Base-by-base conservation (phyloP, 2,113 vertebrate species). In the Ictalurus furcatus region DNA sequence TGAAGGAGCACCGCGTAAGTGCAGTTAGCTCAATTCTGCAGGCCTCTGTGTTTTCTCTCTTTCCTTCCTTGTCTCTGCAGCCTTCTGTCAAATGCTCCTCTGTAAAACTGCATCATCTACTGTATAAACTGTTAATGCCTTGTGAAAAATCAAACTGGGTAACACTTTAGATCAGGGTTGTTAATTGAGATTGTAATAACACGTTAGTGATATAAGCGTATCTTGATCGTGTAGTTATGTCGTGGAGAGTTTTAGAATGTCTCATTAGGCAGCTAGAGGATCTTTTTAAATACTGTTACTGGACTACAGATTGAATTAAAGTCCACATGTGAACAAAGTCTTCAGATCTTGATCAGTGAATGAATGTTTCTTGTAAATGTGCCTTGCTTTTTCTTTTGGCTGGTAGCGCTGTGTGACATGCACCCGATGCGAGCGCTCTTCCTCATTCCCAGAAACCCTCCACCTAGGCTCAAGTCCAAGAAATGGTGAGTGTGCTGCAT, bases 381-480 rank as follows among this genome's bases (percentile, higher is more conserved):
- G 37, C 76, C 25, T 86, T 25, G 25, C 13, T 73, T 73, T 81
- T 40, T 61, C 25, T 84, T 67, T 85, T n/a, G 28, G 58, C 79
- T 80, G 91, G 40, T 94, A 99, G 98, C 98, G 0, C 97, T 99
- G 92, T 99, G 98, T 92, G 98, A 99, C 95, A 99, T 99, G 98
- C 98, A 99, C 92, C 98, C 98, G 44, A 99, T 99, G 98, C 97
- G 98, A 96, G 98, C 98, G 13, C 97, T 99, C 93, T 99, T 99
- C 95, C 98, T 99, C 95, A 99, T 99, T 90, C 98, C 98, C 92
- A 97, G 98, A 94, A 99, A 99, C 92, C 98, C 98, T 92, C 98
- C 98, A 59, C 98, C 98, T 58, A 96, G 98, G 90, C 98, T 99
- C 93, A 99, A 99, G 96, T 99, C 98, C 92, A 99, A 99, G 95